Conservation (phyloP, 2,888 invertebrate genomes). For the Argyra leucocephala region DNA sequence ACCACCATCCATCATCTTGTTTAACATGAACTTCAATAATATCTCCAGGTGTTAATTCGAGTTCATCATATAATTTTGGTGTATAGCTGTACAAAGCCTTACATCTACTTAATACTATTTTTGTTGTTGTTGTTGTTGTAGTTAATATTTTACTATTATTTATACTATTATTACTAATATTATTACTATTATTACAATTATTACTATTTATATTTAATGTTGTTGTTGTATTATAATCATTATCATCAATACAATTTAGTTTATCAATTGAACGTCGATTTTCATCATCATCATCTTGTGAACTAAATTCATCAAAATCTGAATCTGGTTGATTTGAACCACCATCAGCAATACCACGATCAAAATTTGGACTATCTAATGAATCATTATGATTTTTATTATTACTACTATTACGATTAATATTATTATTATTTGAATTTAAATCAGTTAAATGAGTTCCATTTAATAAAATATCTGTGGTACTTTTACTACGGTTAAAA, state of each 20-base stretch:
- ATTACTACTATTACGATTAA: conserved; percentile 23
- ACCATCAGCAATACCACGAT: conserved; percentile 54
- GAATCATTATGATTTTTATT: conserved; percentile 19
- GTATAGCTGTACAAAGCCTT: conserved; percentile 80
- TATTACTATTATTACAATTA: conserved; percentile 8
- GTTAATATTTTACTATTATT: conserved; percentile 8
- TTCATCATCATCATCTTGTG: conserved; percentile 58
- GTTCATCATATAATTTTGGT: conserved; percentile 78
- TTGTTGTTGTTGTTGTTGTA: conserved; percentile 10
- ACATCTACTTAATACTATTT: conserved; percentile 56
- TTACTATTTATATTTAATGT: neutral
- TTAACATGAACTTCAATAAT: conserved; percentile 80
- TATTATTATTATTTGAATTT: no score
- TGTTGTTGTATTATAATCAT: neutral
- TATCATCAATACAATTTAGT: conserved; percentile 12
- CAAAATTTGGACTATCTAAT: conserved; percentile 32
- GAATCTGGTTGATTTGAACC: conserved; percentile 80
- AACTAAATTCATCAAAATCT: conserved; percentile 77
- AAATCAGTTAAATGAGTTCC: conserved; percentile 30
- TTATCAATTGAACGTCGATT: conserved; percentile 34
- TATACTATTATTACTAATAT: conserved; percentile 12
- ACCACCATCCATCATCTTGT: conserved; percentile 92
- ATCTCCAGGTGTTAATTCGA: conserved; percentile 68
- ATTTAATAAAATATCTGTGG: conserved; percentile 37
- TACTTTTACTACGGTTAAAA: conserved; percentile 42